A percentile compares a stretch with the other conserved stretches of the same genome.
These are phyloP conservation scores for Argya squamiceps DNA, from an alignment of 2,797 vertebrate genomes.

Conservation along the genomic window DNA sequence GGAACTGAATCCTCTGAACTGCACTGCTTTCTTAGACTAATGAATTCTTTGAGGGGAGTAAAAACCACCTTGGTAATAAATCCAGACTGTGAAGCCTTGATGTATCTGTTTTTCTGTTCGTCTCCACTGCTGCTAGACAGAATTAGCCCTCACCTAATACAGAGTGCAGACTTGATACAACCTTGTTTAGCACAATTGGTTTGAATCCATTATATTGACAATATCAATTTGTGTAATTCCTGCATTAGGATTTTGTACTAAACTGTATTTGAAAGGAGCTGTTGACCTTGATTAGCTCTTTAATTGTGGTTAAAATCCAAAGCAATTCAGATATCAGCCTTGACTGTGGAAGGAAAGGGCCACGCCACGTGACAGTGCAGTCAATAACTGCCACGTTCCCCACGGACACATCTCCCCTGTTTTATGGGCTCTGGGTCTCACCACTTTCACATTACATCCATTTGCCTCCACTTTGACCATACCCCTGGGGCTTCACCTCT, in stretches of 20 bases:
- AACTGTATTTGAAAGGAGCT: constrained; percentile 74
- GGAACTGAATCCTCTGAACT: constrained; percentile 55
- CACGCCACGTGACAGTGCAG: neutral
- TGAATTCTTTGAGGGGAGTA: constrained; percentile 57
- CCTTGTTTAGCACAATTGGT: constrained; percentile 57
- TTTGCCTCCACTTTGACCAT: neutral
- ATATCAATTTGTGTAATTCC: constrained; percentile 74
- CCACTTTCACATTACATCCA: neutral
- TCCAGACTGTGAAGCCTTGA: constrained; percentile 6
- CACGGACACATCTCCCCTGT: neutral
- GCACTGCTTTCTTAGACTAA: constrained; percentile 64
- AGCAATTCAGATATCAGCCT: constrained; percentile 64
- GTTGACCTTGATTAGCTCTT: constrained; percentile 75
- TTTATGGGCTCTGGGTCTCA: neutral
- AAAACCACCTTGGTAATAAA: constrained; percentile 62
- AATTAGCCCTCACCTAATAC: constrained; percentile 66
- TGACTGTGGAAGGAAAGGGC: constrained; percentile 6
- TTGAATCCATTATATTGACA: constrained; percentile 81
- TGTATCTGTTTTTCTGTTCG: neutral
- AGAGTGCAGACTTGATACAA: constrained; percentile 53
- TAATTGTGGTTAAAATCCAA: constrained; percentile 77
- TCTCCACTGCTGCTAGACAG: constrained; percentile 28
- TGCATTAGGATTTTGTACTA: constrained; percentile 73
- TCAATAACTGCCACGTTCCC: constrained; percentile 8
- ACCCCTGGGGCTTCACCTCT: neutral